A percentile compares a stretch with the other conserved stretches of the same genome.
Evolutionary conservation across 2,113 vertebrate species (phyloP).

Genomic region (Hystrix cristata): DNA sequence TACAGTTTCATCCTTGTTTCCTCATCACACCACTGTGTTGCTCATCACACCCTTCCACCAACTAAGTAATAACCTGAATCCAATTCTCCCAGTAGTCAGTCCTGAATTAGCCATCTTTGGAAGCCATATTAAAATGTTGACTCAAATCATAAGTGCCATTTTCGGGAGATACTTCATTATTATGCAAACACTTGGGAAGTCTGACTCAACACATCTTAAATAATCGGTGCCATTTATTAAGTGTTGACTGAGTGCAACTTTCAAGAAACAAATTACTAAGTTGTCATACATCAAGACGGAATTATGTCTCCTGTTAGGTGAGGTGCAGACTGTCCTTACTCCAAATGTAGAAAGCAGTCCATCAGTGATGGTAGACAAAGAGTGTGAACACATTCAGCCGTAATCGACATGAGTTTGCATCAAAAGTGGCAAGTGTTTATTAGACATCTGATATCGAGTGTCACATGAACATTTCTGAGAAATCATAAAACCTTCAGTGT

Average conservation of each 20-base stretch:
- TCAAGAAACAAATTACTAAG: constrained; percentile 57
- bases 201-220: constrained; percentile 58
- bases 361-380: constrained; percentile 35
- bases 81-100: background rate
- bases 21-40: background rate
- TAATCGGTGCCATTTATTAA: constrained; percentile 71
- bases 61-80: background rate
- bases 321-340: background rate
- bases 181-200: constrained; percentile 60
- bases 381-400: background rate
- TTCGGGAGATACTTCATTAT: constrained; percentile 69
- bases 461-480: background rate
- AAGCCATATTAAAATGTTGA: constrained; percentile 70
- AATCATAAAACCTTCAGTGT: background rate
- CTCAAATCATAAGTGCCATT: constrained; percentile 25
- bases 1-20: background rate
- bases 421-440: background rate
- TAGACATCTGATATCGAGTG: background rate
- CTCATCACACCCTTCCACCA: background rate
- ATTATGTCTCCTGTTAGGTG: constrained; percentile 49
- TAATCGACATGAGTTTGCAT: background rate
- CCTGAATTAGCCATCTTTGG: constrained; percentile 33
- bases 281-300: constrained; percentile 45
- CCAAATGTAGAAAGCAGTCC: constrained; percentile 2
- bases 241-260: constrained; percentile 10